Conservation (phyloP, 2,888 invertebrate genomes). For the Hemicrepidius hirtus region DNA sequence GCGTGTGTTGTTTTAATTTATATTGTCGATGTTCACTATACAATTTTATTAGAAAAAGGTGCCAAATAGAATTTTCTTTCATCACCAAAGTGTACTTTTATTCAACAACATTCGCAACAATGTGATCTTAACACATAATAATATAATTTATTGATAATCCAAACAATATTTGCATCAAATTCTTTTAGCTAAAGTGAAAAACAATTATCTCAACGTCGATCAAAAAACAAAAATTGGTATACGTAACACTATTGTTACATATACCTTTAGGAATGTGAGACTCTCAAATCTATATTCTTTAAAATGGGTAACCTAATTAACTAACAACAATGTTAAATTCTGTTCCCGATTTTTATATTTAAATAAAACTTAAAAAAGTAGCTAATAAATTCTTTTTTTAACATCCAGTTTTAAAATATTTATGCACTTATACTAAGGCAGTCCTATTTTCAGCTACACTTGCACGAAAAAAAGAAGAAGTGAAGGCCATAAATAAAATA, state of each 20-base stretch:
- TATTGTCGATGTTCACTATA: conserved; percentile 59
- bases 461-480: too few relatives aligned
- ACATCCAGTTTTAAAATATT: conserved; percentile 26
- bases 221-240: neutral
- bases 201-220: too few relatives aligned
- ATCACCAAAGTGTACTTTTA: neutral
- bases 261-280: conserved; percentile 33
- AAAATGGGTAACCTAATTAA: conserved; percentile 27
- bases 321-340: conserved; percentile 39
- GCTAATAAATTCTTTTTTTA: conserved; percentile 12
- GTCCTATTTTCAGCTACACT: too few relatives aligned
- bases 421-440: conserved; percentile 26
- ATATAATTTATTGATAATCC: neutral
- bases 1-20: conserved; percentile 38
- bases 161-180: neutral
- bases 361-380: conserved; percentile 8
- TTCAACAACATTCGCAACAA: conserved; percentile 9
- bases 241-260: conserved; percentile 13
- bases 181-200: too few relatives aligned
- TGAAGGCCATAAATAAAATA: too few relatives aligned
- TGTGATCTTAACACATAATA: neutral
- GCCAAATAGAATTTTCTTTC: conserved; percentile 20
- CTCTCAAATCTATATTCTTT: conserved; percentile 16
- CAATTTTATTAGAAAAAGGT: conserved; percentile 31
- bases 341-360: conserved; percentile 26